Conservation (phyloP, 2,888 invertebrate species). For the Rotaria socialis region DNA sequence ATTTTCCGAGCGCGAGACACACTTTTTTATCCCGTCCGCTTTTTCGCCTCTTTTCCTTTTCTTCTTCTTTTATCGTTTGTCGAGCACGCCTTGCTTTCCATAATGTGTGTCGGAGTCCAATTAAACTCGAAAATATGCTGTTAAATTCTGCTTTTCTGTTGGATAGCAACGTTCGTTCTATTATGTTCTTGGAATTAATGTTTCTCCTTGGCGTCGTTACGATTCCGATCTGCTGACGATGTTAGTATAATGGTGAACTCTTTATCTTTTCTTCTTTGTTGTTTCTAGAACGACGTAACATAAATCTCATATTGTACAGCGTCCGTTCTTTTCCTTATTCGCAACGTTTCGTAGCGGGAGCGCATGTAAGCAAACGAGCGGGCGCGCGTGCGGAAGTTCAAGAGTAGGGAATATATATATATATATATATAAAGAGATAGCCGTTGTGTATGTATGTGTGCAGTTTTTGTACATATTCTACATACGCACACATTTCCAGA, state of each 20-base stretch:
- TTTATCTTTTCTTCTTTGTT: neutral
- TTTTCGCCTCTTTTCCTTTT: constrained; percentile 10
- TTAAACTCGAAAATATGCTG: constrained; percentile 32
- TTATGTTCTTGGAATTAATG: neutral
- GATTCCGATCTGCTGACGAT: constrained; percentile 19
- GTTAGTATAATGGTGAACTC: neutral
- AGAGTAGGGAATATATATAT: neutral
- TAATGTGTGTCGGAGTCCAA: constrained; percentile 18
- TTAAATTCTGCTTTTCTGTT: neutral
- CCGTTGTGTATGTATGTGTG: neutral
- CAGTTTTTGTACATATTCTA: constrained; percentile 22
- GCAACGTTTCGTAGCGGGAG: constrained; percentile 17
- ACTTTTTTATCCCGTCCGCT: constrained; percentile 25
- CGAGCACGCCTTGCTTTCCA: constrained; percentile 29
- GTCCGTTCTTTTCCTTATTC: constrained; percentile 29
- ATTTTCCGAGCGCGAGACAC: constrained; percentile 19
- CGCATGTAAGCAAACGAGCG: neutral
- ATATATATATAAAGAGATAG: neutral
- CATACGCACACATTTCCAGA: neutral
- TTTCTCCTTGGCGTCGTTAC: neutral
- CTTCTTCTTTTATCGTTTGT: constrained; percentile 14
- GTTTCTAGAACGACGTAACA: constrained; percentile 1
- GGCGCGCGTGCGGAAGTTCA: neutral
- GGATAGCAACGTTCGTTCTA: neutral
- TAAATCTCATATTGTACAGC: neutral